Evolutionary conservation across 30 jellyfish, hydroid and myxozoan species (phyloP), one percentile per base, ranked within the genome.

Genomic region (Chironex yamaguchii): DNA sequence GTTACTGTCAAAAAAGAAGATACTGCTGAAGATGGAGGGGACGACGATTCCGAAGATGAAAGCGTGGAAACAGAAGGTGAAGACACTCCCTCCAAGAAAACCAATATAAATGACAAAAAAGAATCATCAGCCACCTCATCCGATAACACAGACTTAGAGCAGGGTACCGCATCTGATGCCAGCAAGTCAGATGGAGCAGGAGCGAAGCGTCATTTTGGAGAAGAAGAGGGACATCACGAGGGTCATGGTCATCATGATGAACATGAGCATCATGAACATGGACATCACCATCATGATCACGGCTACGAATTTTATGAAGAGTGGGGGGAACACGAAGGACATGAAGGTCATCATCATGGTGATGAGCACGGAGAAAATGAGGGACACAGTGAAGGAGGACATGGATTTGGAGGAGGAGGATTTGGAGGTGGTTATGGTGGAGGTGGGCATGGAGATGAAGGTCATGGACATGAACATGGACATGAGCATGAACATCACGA

Each of bases 231-330:
- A 25, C 97, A 96, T 1, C 96, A 91, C 62, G 97, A 82, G 26
- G 97, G 82, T 3, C 94, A 71, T 24, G 90, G 97, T 11, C 90
- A 93, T 34, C 98, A 93, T 36, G 99, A 97, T 63, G 96, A 86
- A 6, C 99, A 94, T 67, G 97, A 91, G 4, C 99, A 94, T 48
- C 98, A 94, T 58, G 94, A 94, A 76, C 99, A 94, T 66, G 97
- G 91, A 0, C 99, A 94, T 54, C 96, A 79, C 54, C 97, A 94
- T 52, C 97, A 94, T 66, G 98, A 94, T 71, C 99, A 94, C 48
- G 99, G 94, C 20, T 94, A 94, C 81, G 99, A 94, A 71, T 94
- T 89, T 65, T 94, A 94, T 84, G 99, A 94, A 73, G 99, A 94
- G 36, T 94, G 88, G 73, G 95, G 97, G 21, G 97, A 94, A 64